Evolutionary conservation across 2,888 invertebrate species (phyloP).

Genomic region (Lasioglossum calceatum): DNA sequence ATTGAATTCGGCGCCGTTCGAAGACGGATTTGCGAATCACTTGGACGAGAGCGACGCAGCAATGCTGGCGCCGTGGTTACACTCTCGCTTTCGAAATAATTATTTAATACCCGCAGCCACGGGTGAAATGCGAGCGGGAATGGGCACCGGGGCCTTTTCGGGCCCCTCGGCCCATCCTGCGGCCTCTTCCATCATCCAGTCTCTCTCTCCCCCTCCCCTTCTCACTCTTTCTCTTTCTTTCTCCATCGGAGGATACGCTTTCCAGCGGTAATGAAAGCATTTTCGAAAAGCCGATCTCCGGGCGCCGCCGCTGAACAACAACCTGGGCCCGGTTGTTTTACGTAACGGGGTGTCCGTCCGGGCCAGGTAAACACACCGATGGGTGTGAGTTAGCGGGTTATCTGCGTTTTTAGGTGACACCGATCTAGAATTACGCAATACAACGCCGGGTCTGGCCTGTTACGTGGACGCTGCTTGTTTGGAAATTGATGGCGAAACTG

Average conservation of each 20-base stretch:
- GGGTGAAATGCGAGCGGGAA: constrained; percentile 72
- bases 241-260: background rate
- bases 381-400: constrained; percentile 10
- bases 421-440: constrained; percentile 30
- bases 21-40: constrained; percentile 21
- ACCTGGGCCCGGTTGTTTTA: constrained; percentile 28
- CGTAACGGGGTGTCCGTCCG: constrained; percentile 5
- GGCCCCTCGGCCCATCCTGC: constrained; percentile 20
- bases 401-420: background rate
- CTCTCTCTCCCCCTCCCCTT: background rate
- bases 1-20: background rate
- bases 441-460: background rate
- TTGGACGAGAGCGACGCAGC: constrained; percentile 11
- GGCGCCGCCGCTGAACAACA: constrained; percentile 4
- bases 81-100: constrained; percentile 83
- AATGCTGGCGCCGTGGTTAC: constrained; percentile 70
- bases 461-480: background rate
- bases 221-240: background rate
- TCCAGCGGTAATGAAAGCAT: constrained; percentile 27
- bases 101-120: constrained; percentile 79
- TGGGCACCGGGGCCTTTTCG: constrained; percentile 55
- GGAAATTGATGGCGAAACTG: background rate
- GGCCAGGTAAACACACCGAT: constrained; percentile 12
- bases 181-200: constrained; percentile 6
- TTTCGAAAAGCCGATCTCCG: constrained; percentile 35